These are phyloP conservation scores for Romanogobio albipinnatus DNA, from an alignment of 2,113 vertebrate genomes.

Conservation along the genomic window DNA sequence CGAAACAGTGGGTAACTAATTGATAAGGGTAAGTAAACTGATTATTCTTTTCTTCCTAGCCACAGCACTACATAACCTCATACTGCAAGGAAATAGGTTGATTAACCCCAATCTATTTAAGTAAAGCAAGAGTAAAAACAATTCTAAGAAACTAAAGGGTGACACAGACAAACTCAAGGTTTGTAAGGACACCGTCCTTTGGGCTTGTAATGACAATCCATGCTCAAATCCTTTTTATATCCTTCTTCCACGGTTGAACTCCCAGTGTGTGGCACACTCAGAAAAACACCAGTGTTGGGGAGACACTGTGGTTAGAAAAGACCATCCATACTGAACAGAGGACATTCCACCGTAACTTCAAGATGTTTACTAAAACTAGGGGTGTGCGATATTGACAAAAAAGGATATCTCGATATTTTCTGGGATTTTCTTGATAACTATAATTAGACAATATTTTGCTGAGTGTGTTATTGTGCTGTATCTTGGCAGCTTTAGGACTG, in stretches of 20 bases:
- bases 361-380: too few relatives aligned
- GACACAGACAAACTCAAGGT: conserved; percentile 2
- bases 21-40: neutral
- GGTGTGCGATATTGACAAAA: too few relatives aligned
- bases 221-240: neutral
- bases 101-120: neutral
- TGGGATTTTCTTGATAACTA: too few relatives aligned
- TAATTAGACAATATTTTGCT: too few relatives aligned
- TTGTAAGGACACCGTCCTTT: too few relatives aligned
- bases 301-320: neutral
- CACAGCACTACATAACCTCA: conserved; percentile 17
- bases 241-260: neutral
- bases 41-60: conserved; percentile 23
- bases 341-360: neutral
- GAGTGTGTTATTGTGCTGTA: too few relatives aligned
- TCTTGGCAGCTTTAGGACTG: too few relatives aligned
- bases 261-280: neutral
- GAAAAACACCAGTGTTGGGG: neutral
- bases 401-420: too few relatives aligned
- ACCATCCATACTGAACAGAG: neutral
- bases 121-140: neutral
- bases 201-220: conserved; percentile 1
- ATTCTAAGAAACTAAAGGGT: neutral
- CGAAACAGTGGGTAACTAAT: too few relatives aligned
- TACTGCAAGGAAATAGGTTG: conserved; percentile 1